phyloP scores from a whole-genome alignment of 1,140 invertebrate species.

The Anoplolepis gracilipes region DNA sequence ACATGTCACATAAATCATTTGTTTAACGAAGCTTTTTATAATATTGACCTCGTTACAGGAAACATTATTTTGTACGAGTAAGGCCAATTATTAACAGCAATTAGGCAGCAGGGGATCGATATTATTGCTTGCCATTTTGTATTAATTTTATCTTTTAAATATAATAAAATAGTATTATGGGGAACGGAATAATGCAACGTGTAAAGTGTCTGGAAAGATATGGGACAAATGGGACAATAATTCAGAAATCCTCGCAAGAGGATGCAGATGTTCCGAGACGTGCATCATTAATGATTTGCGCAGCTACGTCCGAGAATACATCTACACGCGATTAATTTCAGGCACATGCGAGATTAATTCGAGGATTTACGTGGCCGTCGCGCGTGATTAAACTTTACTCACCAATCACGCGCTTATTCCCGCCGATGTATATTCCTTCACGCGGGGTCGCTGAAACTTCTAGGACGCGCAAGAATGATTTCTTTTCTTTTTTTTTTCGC shows the following conservation, averaged over 20 bases:
- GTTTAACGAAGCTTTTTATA: not conserved
- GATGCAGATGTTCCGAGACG: not conserved
- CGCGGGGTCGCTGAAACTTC: not conserved
- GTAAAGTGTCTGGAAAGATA: not conserved
- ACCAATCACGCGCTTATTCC: not conserved
- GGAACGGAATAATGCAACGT: not conserved
- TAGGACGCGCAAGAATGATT: not conserved
- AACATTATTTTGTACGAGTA: conserved; percentile 1
- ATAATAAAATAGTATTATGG: no score
- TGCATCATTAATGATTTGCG: not conserved
- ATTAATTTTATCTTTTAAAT: not conserved
- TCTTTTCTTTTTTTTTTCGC: no score
- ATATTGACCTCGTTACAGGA: not conserved
- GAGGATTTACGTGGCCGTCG: not conserved
- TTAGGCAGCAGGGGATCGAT: not conserved
- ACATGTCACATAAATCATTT: not conserved
- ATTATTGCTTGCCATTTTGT: not conserved
- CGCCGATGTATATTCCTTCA: not conserved
- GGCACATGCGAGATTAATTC: not conserved
- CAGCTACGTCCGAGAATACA: not conserved
- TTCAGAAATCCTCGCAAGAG: not conserved
- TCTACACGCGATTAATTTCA: not conserved
- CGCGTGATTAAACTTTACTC: not conserved
- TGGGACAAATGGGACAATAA: conserved; percentile 21
- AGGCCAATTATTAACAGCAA: not conserved